Base-by-base conservation (phyloP, 2,888 invertebrate species). In the Acanthacorydalis orientalis region DNA sequence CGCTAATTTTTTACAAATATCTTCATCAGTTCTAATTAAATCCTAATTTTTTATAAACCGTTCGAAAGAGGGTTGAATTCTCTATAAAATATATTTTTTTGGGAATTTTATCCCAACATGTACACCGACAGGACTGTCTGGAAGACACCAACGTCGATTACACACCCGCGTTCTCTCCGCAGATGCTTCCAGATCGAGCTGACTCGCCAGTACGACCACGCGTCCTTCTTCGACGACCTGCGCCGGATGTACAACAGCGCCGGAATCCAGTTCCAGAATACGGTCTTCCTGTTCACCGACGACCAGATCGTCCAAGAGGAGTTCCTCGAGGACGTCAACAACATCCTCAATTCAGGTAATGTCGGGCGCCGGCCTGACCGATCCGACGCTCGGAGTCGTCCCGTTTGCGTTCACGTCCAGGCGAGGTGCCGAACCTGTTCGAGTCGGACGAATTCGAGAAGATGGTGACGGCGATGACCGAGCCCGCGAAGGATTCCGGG, bases 301-400 rank as follows among this genome's bases (percentile, higher is more conserved):
- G 88, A 87, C 1, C 90, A 91, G 68, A 90, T 92, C 55, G 82
- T 88, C 0, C 78, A 83, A 49, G 91, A 92, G 60, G 90, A 87
- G 60, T 92, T 92, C 61, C 68, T 92, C 1, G 91, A 92, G 62
- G 91, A 92, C 57, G 84, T 92, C 44, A 92, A 91, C 60, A 91
- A 91, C 58, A 84, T 91, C 60, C 70, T 92, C 1, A 92, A 91
- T 64, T 89, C 91, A 9, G 91, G 86, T 73, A 58, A 8, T 42
- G 10, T 15, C 15, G n/a, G n/a, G n/a, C n/a, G n/a, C n/a, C n/a
- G n/a, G n/a, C n/a, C n/a, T n/a, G n/a, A n/a, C n/a, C n/a, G n/a
- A n/a, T n/a, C n/a, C n/a, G n/a, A n/a, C n/a, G n/a, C n/a, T n/a
- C n/a, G n/a, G 14, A 12, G 7, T 45, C 14, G 15, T 15, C 15